Conservation (phyloP, 2,113 vertebrate species). For the Brachypodius melanocephalos region DNA sequence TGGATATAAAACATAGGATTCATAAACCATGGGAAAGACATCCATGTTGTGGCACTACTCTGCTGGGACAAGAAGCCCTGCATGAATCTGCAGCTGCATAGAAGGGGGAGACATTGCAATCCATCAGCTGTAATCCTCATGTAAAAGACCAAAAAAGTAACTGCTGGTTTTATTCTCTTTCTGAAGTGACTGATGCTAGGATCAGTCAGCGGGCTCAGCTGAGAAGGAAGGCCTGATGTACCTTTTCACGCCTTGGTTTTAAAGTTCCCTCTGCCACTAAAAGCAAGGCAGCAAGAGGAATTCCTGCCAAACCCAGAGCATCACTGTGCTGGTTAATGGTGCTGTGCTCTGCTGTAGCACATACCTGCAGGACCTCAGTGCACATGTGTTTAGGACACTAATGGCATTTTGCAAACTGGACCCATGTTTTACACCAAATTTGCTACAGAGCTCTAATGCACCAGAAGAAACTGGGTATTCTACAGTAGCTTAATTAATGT, state of each 20-base stretch:
- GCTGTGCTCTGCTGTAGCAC: neutral
- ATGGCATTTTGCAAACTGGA: neutral
- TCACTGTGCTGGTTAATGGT: neutral
- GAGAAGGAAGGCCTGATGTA: neutral
- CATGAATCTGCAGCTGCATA: neutral
- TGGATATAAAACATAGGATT: neutral
- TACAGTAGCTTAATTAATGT: neutral
- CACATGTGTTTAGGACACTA: rapidly evolving
- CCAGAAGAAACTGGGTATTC: neutral
- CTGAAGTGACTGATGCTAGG: neutral
- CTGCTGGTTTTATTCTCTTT: neutral
- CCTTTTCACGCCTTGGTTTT: neutral
- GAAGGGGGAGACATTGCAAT: neutral
- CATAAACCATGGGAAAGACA: neutral
- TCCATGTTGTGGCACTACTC: neutral
- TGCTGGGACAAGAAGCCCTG: neutral
- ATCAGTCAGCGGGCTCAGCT: neutral
- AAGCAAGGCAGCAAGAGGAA: neutral
- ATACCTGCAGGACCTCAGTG: neutral
- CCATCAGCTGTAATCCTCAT: neutral
- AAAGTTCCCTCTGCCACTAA: neutral
- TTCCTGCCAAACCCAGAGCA: neutral
- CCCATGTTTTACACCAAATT: neutral
- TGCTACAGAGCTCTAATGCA: neutral
- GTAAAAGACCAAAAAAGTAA: neutral